Evolutionary conservation across 2,797 vertebrate species (phyloP).

Genomic region (Pygocentrus nattereri): DNA sequence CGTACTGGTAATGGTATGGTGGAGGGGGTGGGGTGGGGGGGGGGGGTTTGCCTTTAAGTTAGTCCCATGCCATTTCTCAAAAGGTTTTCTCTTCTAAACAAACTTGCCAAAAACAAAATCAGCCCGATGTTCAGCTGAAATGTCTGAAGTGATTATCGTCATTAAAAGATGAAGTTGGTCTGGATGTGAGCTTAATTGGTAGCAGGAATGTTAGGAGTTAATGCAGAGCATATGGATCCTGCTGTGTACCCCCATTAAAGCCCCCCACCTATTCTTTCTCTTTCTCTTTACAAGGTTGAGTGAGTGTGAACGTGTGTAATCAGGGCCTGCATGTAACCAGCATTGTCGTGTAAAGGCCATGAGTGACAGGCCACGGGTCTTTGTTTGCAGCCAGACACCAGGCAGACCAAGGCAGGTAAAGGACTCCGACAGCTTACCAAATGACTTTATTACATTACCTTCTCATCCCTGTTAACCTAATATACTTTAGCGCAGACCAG

Average conservation of each 20-base stretch:
- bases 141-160: slow-evolving; percentile 30
- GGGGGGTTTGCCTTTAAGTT: neutral
- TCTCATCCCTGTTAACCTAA: slow-evolving; percentile 14
- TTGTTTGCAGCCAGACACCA: slow-evolving; percentile 39
- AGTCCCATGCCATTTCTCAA: neutral
- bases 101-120: slow-evolving; percentile 23
- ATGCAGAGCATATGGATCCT: slow-evolving; percentile 41
- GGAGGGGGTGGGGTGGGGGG: neutral
- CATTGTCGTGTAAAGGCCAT: slow-evolving; percentile 52
- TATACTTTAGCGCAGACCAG: neutral
- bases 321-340: neutral
- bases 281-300: slow-evolving; percentile 51
- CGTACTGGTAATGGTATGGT: neutral
- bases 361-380: slow-evolving; percentile 63
- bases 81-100: slow-evolving; percentile 5
- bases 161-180: slow-evolving; percentile 5
- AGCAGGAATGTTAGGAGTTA: slow-evolving; percentile 47
- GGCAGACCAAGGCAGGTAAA: slow-evolving; percentile 38
- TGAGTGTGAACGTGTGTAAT: slow-evolving; percentile 44
- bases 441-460: slow-evolving; percentile 5
- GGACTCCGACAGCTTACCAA: slow-evolving; percentile 66
- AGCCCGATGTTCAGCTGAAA: slow-evolving; percentile 1
- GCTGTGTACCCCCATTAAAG: slow-evolving; percentile 32
- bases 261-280: slow-evolving; percentile 22
- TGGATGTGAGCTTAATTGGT: slow-evolving; percentile 34